Conservation (phyloP, 2,113 vertebrate species). For the Corythoichthys intestinalis region DNA sequence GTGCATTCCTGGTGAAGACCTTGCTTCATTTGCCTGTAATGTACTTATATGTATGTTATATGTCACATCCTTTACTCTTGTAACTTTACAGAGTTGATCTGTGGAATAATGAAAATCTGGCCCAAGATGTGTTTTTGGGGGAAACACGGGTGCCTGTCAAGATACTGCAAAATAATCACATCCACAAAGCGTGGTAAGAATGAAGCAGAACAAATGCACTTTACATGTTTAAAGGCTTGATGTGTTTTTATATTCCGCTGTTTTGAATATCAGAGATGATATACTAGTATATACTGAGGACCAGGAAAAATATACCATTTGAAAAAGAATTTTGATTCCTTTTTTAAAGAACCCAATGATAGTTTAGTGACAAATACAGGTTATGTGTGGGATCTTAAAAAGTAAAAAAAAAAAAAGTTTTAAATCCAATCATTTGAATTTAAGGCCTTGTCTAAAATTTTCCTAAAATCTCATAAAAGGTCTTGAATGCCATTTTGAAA, state of each 20-base stretch:
- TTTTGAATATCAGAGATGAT: neutral
- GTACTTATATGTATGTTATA: neutral
- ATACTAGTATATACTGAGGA: neutral
- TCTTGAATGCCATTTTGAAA: too few species aligned
- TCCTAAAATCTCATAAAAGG: too few species aligned
- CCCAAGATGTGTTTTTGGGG: conserved; percentile 92
- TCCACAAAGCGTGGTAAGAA: conserved; percentile 90
- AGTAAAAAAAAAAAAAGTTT: too few species aligned
- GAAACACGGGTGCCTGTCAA: conserved; percentile 93
- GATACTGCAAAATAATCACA: conserved; percentile 81
- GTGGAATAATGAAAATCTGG: conserved; percentile 96
- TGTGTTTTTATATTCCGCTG: neutral
- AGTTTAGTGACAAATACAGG: neutral
- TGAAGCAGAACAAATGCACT: neutral
- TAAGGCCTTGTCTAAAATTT: too few species aligned
- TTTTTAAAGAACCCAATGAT: neutral
- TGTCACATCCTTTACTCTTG: conserved; percentile 2
- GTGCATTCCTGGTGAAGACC: conserved; percentile 25
- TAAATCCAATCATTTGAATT: too few species aligned
- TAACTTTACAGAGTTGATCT: conserved; percentile 85
- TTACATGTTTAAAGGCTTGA: neutral
- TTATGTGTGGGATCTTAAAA: too few species aligned
- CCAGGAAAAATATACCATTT: neutral
- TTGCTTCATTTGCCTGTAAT: neutral
- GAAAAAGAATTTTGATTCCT: neutral